Conservation (phyloP, 1,140 invertebrate species). For the Leptonema lineaticorne region DNA sequence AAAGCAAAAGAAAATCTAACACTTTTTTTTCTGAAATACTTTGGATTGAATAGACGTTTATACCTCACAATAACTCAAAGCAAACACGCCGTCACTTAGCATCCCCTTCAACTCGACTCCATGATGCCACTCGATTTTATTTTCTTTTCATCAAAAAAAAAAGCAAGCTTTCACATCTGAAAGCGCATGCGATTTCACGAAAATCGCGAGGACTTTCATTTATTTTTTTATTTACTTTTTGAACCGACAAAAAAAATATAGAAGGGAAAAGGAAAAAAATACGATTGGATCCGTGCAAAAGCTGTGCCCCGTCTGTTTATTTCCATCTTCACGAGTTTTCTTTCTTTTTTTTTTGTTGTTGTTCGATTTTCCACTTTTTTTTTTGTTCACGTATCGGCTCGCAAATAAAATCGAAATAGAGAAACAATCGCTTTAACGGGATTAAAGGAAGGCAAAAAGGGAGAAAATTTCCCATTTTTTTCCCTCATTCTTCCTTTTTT, state of each 20-base stretch:
- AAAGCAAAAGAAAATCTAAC: too few species aligned
- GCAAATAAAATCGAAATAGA: constrained; percentile 4
- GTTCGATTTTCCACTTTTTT: too few species aligned
- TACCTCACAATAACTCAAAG: neutral
- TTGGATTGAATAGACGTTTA: too few species aligned
- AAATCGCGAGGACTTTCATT: constrained; percentile 7
- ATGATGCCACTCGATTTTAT: neutral
- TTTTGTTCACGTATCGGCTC: neutral
- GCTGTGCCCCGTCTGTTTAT: neutral
- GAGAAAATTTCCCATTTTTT: too few species aligned
- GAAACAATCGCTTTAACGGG: neutral
- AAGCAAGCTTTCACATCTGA: neutral
- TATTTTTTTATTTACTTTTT: constrained; percentile 13
- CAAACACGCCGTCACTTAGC: neutral
- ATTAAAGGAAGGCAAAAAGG: neutral
- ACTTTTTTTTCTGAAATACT: too few species aligned
- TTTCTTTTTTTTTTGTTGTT: too few species aligned
- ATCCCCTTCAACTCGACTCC: neutral
- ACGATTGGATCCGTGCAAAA: constrained; percentile 5
- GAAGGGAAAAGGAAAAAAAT: too few species aligned
- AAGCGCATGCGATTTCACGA: neutral
- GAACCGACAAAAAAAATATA: too few species aligned
- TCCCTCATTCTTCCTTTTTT: too few species aligned
- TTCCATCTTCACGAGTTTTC: too few species aligned
- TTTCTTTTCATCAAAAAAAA: constrained; percentile 4